These are phyloP conservation scores for Amblyteles armatorius DNA, from an alignment of 2,888 invertebrate species.

Conservation along the genomic window DNA sequence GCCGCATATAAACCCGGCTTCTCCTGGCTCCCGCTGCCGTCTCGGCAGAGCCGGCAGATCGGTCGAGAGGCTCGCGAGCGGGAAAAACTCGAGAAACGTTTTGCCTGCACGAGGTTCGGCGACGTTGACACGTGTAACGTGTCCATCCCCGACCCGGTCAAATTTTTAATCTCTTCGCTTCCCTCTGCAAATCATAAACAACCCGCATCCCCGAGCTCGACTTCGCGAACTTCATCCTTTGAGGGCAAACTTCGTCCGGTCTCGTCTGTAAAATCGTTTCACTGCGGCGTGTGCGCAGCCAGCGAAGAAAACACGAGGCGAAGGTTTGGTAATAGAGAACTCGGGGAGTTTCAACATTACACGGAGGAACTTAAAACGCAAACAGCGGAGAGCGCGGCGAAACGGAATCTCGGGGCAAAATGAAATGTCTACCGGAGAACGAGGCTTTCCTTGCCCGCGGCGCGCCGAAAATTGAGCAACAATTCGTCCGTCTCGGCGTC, in stretches of 20 bases:
- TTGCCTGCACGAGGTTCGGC: slow-evolving; percentile 10
- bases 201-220: slow-evolving; percentile 17
- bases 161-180: slow-evolving; percentile 15
- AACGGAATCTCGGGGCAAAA: background rate
- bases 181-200: background rate
- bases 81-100: slow-evolving; percentile 21
- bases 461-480: background rate
- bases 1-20: slow-evolving; percentile 67
- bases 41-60: slow-evolving; percentile 23
- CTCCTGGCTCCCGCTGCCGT: slow-evolving; percentile 37
- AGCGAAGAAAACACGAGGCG: slow-evolving; percentile 43
- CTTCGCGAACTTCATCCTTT: slow-evolving; percentile 5
- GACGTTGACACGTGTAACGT: slow-evolving; percentile 51
- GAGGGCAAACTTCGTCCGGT: background rate
- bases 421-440: background rate
- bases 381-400: background rate
- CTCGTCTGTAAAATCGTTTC: background rate
- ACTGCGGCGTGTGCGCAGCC: background rate
- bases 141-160: slow-evolving; percentile 30
- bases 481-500: background rate
- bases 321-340: slow-evolving; percentile 32
- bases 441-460: too few species aligned
- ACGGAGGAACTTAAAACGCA: background rate
- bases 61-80: background rate
- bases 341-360: background rate